Evolutionary conservation across 2,113 vertebrate species (phyloP).

Genomic region (Piaya cayana): DNA sequence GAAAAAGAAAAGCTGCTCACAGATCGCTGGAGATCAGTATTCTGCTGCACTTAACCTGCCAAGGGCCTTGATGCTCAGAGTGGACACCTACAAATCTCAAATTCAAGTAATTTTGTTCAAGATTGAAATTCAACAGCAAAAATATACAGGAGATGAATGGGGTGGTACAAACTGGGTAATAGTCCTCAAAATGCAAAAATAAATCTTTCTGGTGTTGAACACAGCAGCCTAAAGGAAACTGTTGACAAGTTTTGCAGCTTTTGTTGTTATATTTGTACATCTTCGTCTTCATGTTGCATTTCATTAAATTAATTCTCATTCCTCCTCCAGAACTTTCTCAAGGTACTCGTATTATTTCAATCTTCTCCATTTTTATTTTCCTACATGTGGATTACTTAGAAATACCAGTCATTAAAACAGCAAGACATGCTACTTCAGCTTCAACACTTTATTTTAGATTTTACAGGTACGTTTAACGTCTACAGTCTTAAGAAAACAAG

Average conservation of each 20-base stretch:
- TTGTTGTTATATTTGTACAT: background rate
- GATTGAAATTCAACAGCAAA: background rate
- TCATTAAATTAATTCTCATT: background rate
- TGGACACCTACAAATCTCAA: background rate
- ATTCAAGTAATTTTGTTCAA: background rate
- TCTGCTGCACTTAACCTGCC: background rate
- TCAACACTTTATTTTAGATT: background rate
- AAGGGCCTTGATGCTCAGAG: background rate
- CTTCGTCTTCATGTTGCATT: background rate
- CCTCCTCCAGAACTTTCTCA: background rate
- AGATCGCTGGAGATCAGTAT: background rate
- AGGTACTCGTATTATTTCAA: background rate
- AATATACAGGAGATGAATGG: rapidly evolving
- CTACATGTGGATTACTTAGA: background rate
- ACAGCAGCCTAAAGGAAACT: background rate
- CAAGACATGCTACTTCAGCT: background rate
- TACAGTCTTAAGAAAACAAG: background rate
- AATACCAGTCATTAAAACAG: background rate
- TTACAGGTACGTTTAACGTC: background rate
- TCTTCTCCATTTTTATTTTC: background rate
- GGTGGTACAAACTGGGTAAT: background rate
- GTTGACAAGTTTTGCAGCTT: background rate
- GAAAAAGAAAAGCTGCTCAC: background rate
- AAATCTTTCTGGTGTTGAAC: background rate
- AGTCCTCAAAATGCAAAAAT: background rate